phyloP scores from a whole-genome alignment of 2,888 invertebrate species.

The Drosophila mettleri region DNA sequence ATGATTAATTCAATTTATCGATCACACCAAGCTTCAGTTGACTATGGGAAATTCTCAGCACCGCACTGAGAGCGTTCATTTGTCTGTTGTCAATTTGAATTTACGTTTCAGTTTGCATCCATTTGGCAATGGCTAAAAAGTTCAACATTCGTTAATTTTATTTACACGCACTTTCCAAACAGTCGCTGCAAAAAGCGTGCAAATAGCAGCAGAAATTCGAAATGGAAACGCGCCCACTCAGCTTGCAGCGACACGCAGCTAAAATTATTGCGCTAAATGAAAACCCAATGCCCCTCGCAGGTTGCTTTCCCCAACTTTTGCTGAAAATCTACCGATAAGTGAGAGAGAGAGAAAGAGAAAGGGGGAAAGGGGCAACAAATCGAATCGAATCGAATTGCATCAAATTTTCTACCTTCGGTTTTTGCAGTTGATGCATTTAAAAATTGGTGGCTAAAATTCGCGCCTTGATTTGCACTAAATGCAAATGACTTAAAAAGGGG shows the following conservation, averaged over 20 bases:
- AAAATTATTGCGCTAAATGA: constrained; percentile 44
- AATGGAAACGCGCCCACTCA: constrained; percentile 26
- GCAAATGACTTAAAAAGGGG: constrained; percentile 43
- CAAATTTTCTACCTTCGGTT: constrained; percentile 40
- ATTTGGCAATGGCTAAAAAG: constrained; percentile 46
- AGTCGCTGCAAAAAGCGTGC: constrained; percentile 35
- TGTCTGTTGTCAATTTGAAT: not conserved
- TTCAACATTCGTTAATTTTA: constrained; percentile 70
- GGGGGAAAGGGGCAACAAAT: constrained; percentile 28
- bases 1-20: not conserved
- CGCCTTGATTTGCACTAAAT: constrained; percentile 57
- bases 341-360: not conserved
- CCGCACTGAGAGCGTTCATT: not conserved
- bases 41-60: not conserved
- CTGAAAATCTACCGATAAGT: constrained; percentile 8
- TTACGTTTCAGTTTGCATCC: constrained; percentile 28
- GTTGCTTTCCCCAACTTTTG: constrained; percentile 16
- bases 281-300: not conserved
- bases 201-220: constrained; percentile 15
- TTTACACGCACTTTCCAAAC: constrained; percentile 73
- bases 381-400: constrained; percentile 15
- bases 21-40: not conserved
- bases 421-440: constrained; percentile 35
- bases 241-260: constrained; percentile 30
- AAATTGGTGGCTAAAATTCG: constrained; percentile 29